A percentile compares a stretch with the other conserved stretches of the same genome.
Evolutionary conservation across 2,888 invertebrate genomes (phyloP).

Genomic region (Nephrotoma guestfalica): DNA sequence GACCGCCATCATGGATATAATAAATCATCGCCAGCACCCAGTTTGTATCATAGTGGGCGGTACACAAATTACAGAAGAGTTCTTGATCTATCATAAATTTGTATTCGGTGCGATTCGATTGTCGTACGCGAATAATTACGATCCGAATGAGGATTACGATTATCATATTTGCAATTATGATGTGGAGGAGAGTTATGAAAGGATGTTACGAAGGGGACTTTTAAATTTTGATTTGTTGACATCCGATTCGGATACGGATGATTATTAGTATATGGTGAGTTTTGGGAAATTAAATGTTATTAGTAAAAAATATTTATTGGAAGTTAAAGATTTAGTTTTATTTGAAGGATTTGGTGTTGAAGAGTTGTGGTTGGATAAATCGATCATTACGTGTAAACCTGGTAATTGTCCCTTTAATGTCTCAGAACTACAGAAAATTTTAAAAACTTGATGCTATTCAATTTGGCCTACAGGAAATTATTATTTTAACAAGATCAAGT

Average conservation of each 20-base stretch:
- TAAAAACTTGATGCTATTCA: too few species aligned
- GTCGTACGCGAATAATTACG: neutral
- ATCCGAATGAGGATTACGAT: neutral
- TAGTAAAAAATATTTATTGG: neutral
- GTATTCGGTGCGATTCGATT: neutral
- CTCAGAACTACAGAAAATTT: too few species aligned
- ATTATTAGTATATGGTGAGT: neutral
- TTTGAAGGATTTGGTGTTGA: neutral
- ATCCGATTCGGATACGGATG: constrained; percentile 1
- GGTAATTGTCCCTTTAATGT: too few species aligned
- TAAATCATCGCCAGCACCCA: neutral
- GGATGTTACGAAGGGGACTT: neutral
- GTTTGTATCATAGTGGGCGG: neutral
- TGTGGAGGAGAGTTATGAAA: neutral
- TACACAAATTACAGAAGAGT: neutral
- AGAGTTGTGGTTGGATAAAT: too few species aligned
- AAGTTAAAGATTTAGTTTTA: neutral
- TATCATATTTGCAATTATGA: constrained; percentile 2
- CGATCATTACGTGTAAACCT: too few species aligned
- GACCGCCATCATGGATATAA: neutral
- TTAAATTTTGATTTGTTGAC: neutral
- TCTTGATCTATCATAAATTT: neutral
- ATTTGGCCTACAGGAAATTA: too few species aligned
- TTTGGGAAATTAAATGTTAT: neutral
- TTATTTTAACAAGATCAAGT: too few species aligned